Conservation (phyloP, 2,888 invertebrate genomes). For the Thysanoteuthis rhombus region DNA sequence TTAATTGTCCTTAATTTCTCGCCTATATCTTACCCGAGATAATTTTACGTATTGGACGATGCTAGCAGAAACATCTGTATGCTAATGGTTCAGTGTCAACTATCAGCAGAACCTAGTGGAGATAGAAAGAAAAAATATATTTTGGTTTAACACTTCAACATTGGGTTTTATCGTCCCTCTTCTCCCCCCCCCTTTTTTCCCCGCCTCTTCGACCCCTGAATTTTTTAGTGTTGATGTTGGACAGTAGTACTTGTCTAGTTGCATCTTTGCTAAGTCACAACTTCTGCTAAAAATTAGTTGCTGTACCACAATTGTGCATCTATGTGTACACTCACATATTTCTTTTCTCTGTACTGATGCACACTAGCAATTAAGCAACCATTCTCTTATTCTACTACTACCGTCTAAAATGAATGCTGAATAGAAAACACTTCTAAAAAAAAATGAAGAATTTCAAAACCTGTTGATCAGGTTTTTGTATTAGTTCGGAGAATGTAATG, state of each 20-base stretch:
- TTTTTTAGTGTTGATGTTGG: not conserved
- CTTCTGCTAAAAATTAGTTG: not conserved
- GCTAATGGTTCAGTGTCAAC: not conserved
- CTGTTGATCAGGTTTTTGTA: not conserved
- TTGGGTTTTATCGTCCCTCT: not conserved
- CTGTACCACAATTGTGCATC: not conserved
- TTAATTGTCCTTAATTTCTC: not conserved
- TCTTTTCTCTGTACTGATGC: not conserved
- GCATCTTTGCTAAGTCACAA: not conserved
- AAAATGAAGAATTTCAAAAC: not conserved
- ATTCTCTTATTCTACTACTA: not conserved
- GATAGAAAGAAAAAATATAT: not conserved
- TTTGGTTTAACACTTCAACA: too few relatives aligned
- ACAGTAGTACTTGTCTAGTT: not conserved
- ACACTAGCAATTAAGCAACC: conserved; percentile 16
- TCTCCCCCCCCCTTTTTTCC: not conserved
- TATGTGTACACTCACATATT: not conserved
- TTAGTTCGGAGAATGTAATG: not conserved
- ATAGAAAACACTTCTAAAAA: not conserved
- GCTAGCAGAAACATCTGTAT: not conserved
- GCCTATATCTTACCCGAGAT: not conserved
- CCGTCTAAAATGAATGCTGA: not conserved
- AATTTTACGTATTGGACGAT: not conserved
- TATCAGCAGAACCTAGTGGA: too few relatives aligned
- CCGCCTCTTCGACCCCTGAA: not conserved